These are phyloP conservation scores for Tubiluchus corallicola DNA, from an alignment of 2,888 invertebrate genomes.

Conservation along the genomic window DNA sequence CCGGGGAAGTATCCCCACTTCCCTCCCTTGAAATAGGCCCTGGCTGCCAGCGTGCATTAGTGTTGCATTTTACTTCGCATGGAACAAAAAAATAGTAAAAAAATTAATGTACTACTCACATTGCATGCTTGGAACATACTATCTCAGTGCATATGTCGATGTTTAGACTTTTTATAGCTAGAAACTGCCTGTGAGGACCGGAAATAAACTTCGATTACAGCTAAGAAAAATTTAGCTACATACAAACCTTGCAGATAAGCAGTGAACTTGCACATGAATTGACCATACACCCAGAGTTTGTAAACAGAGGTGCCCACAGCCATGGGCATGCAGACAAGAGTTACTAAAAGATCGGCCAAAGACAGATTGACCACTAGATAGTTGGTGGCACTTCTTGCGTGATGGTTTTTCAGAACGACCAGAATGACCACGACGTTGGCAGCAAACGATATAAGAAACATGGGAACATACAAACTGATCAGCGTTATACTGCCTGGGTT, in stretches of 20 bases:
- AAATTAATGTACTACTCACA: no score
- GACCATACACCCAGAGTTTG: constrained; percentile 23
- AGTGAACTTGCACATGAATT: no score
- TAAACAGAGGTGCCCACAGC: constrained; percentile 40
- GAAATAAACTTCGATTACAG: constrained; percentile 20
- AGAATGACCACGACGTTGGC: constrained; percentile 46
- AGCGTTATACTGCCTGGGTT: no score
- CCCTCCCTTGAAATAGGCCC: no score
- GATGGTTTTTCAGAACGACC: constrained; percentile 33
- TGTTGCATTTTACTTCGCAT: no score
- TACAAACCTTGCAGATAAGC: constrained; percentile 50
- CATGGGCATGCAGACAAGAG: constrained; percentile 52
- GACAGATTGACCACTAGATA: constrained; percentile 55
- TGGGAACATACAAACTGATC: constrained; percentile 42
- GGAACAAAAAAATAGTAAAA: no score
- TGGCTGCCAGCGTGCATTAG: no score
- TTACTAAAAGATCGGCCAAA: constrained; percentile 50
- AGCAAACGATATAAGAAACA: constrained; percentile 41
- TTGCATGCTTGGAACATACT: no score
- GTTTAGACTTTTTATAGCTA: no score
- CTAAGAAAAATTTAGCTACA: constrained; percentile 18
- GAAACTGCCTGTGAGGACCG: no score
- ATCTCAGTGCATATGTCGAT: no score
- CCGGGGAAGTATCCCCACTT: no score
- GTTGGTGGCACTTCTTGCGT: constrained; percentile 47